Evolutionary conservation across 1,140 invertebrate species (phyloP), one percentile per base, ranked within the genome.

Genomic region (Aphis craccivora): DNA sequence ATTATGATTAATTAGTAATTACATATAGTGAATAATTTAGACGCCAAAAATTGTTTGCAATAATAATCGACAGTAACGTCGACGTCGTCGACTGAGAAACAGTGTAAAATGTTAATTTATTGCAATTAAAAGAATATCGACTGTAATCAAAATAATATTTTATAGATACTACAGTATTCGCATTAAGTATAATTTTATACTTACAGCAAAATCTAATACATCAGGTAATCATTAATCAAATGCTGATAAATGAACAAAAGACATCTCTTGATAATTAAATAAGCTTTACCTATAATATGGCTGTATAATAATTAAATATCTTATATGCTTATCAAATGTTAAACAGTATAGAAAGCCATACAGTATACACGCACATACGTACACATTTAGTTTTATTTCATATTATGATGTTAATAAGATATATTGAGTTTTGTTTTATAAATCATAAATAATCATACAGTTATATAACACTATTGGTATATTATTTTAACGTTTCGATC

Each of bases 281-380:
- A 76, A 76, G 30, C 60, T 76, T 18, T n/a, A 76, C 60, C 4
- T 76, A 76, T n/a, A 6, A 18, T 76, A n/a, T 14, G 30, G 60
- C 11, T n/a, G 30, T 76, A 76, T 76, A n/a, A 76, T 76, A 76
- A 76, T 76, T 76, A n/a, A 76, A 76, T 76, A 76, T n/a, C 60
- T 76, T 76, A 76, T 76, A 76, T n/a, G n/a, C 60, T 76, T 76
- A 76, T 76, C 60, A 76, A 76, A 76, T 76, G 30, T 76, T 76
- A 76, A n/a, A 76, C 60, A 76, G 30, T n/a, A 20, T 6, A n/a
- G 30, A 76, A 76, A 76, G 30, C 60, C n/a, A 35, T 76, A 76
- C n/a, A 76, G 30, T n/a, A 76, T 18, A 14, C 60, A n/a, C 30
- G 60, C 30, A 3, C 30, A 76, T 18, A n/a, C 14, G n/a, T n/a